phyloP scores from a whole-genome alignment of 2,888 invertebrate genomes.

The Frankliniella fusca region DNA sequence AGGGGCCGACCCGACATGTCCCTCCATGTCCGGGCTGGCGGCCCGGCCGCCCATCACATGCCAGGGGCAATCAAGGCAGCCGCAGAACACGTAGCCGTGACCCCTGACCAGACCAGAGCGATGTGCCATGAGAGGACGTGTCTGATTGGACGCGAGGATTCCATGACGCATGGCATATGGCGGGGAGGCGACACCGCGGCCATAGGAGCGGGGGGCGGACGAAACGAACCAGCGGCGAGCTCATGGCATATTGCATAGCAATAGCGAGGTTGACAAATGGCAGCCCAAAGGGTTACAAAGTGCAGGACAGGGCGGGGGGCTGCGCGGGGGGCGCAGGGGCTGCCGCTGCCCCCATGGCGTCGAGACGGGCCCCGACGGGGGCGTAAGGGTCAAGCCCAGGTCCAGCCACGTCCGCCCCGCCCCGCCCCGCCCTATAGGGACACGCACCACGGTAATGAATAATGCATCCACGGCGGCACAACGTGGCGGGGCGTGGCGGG shows the following conservation, averaged over 20 bases:
- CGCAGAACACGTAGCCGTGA: constrained; percentile 5
- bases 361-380: neutral
- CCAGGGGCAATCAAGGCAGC: too few species aligned
- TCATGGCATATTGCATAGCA: neutral
- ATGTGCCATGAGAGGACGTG: constrained; percentile 13
- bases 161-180: constrained; percentile 1
- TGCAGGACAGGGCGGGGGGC: neutral
- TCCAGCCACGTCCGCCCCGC: neutral
- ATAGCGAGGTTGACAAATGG: too few species aligned
- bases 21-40: too few species aligned
- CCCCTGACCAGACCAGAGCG: constrained; percentile 17
- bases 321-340: neutral
- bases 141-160: constrained; percentile 15
- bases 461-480: neutral
- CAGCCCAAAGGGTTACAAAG: too few species aligned
- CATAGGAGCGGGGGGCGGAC: neutral
- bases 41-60: too few species aligned
- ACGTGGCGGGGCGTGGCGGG: neutral
- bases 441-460: constrained; percentile 11
- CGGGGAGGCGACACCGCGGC: neutral
- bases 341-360: neutral
- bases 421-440: neutral
- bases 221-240: neutral
- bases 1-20: too few species aligned
- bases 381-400: neutral